Evolutionary conservation across 2,797 vertebrate species (phyloP), one percentile per base, ranked within the genome.

Genomic region (Cichlasoma orientale): DNA sequence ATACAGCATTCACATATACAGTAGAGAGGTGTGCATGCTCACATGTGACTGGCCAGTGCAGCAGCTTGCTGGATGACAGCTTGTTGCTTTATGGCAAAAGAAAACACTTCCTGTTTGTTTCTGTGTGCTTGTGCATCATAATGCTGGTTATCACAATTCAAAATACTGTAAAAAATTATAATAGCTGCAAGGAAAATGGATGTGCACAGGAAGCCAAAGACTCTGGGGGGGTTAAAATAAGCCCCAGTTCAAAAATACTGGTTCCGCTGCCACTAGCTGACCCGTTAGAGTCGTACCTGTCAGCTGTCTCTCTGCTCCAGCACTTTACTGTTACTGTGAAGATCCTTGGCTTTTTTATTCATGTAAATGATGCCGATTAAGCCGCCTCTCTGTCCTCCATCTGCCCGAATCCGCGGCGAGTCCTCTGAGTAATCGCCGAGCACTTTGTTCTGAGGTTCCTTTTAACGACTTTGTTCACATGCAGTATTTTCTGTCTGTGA

Each of bases 391-490:
- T 1, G 31, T 82, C 82, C 56, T 57, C 41, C 61, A 44, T 9
- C 21, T 1, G 21, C 58, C 23, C 12, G 9, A 66, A 66, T n/a
- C 27, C 54, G 77, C 66, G 31, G 12, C 25, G 61, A 58, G 75
- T 25, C 50, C 44, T 59, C 70, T 75, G 76, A 66, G 27, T 59
- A 82, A 87, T 74, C 63, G 72, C 57, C 47, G 16, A 56, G 57
- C 1, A 19, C 80, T 85, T 76, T 79, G 70, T 77, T 80, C 50
- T 29, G 41, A 21, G 5, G 33, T 73, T 44, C 8, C 72, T 31
- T 86, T 83, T 92, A 88, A 90, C 79, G 78, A 86, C 77, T 82
- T 87, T 92, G 89, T 93, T 92, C 91, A 80, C 83, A 88, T 86
- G 86, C 86, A 80, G 82, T 69, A 70, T 82, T 86, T 75, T 82